Evolutionary conservation across 2,888 invertebrate species (phyloP).

Genomic region (Idaea dimidiata): DNA sequence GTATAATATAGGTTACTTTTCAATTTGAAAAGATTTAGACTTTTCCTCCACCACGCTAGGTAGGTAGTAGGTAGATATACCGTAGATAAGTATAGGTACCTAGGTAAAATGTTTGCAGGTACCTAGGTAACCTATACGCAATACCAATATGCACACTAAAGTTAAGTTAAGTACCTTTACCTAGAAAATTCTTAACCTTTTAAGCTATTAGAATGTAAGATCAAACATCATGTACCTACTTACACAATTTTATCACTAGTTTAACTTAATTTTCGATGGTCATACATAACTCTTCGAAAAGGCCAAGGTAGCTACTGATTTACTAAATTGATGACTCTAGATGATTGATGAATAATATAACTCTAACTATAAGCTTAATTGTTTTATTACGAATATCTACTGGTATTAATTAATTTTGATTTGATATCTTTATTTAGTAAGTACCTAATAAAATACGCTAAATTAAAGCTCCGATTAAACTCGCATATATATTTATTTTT

Average conservation of each 20-base stretch:
- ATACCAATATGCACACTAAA: no score
- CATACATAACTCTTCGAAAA: not conserved
- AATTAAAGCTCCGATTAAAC: no score
- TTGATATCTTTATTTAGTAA: not conserved
- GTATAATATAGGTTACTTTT: no score
- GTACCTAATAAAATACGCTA: no score
- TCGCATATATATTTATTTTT: no score
- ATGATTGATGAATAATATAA: not conserved
- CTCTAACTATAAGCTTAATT: not conserved
- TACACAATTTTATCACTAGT: not conserved
- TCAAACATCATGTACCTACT: not conserved
- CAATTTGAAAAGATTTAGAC: no score
- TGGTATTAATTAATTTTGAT: not conserved
- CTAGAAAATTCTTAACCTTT: not conserved
- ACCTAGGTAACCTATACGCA: no score
- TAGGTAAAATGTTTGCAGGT: no score
- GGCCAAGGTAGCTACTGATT: not conserved
- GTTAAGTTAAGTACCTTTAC: not conserved
- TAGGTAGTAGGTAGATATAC: no score
- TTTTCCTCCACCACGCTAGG: no score
- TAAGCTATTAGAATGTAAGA: not conserved
- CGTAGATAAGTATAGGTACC: no score
- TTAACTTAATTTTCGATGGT: not conserved
- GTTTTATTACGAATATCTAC: not conserved
- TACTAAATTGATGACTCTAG: not conserved